Base-by-base conservation (phyloP, 2,113 vertebrate genomes). In the Elanus axillaris region DNA sequence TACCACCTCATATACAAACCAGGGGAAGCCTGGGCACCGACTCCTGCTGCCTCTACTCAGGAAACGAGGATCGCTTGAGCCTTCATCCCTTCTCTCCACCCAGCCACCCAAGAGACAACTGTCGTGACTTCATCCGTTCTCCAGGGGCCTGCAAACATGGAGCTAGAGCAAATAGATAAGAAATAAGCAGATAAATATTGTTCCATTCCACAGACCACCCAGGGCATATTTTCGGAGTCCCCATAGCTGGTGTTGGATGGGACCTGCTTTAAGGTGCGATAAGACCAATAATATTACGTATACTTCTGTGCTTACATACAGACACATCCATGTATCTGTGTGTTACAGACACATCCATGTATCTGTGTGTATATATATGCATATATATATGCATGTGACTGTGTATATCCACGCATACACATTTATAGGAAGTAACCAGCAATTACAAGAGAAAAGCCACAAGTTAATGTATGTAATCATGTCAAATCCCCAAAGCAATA, bases 371-470 rank as follows among this genome's bases (percentile, higher is more conserved):
- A 16, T 10, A 14, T 29, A 3, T 9, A 55, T 27, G 21, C 15
- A 17, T 48, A 50, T 52, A 78, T 86, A 53, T 59, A 38, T 31
- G 27, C 23, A 7, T 63, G 23, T 50, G 59, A 75, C 45, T 5
- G 29, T n/a, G 9, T 32, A 22, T 38, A 90, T 76, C 90, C 93
- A 76, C 2, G 0, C 73, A 93, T 23, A 42, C 31, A 72, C 58
- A 63, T 82, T 91, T 85, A 60, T 7, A n/a, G 90, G 77, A 72
- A 23, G 40, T 11, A 89, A 90, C 92, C 60, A 88, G 86, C 85
- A 92, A 91, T 94, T 84, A 83, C 93, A 67, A 66, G 58, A 71
- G 95, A 80, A 93, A 95, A 95, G 50, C 96, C 94, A 77, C 91
- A 92, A 93, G 90, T 52, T 84, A 69, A 93, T 79, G 74, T 82